A percentile compares a stretch with the other conserved stretches of the same genome.
Conservation (phyloP, 37 sponge, comb jelly and placozoan genomes). For the Halichondria panicea region DNA sequence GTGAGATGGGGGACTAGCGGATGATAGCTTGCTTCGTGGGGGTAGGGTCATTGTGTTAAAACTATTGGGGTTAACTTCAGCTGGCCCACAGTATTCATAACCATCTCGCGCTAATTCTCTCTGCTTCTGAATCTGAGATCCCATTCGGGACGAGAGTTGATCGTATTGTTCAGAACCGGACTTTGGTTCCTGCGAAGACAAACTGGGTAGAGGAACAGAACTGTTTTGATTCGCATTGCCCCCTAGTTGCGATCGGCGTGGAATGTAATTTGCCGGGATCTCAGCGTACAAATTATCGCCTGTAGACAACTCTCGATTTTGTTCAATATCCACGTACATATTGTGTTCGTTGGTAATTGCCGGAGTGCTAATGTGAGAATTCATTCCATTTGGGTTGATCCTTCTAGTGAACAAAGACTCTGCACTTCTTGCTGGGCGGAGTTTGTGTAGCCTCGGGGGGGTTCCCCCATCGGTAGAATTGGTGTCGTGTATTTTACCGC, state of each 20-base stretch:
- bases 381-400: not conserved
- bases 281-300: constrained; percentile 21
- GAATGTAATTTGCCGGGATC: not conserved
- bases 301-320: not conserved
- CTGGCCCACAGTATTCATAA: too few species aligned
- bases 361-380: not conserved
- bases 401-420: not conserved
- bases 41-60: too few species aligned
- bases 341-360: not conserved
- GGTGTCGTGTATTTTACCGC: not conserved
- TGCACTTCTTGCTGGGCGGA: constrained; percentile 9
- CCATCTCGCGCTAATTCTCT: too few species aligned
- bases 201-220: too few species aligned
- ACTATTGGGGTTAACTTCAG: too few species aligned
- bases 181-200: too few species aligned
- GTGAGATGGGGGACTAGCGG: too few species aligned
- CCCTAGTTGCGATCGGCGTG: not conserved
- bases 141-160: too few species aligned
- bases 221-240: too few species aligned
- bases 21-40: too few species aligned
- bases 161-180: too few species aligned
- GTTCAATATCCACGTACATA: not conserved
- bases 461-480: not conserved
- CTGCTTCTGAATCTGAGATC: too few species aligned
- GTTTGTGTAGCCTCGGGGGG: not conserved